Base-by-base conservation (phyloP, 2,113 vertebrate species). In the Copsychus sechellarum region DNA sequence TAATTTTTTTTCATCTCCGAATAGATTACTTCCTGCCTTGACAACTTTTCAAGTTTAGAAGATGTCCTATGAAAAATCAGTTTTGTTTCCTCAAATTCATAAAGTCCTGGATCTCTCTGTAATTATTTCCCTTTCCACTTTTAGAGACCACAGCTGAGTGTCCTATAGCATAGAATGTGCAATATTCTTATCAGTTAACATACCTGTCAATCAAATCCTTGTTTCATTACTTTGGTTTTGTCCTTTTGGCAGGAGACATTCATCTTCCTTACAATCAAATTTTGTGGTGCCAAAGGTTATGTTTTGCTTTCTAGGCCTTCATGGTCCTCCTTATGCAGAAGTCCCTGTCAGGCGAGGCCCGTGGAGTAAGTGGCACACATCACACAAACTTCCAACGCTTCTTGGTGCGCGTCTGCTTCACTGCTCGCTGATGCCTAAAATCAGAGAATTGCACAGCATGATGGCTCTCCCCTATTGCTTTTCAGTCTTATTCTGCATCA, bases 141-240 rank as follows among this genome's bases (percentile, higher is more conserved):
- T 58, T 43, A 66, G 45, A 78, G 34, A 88, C 15, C 62, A 73
- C 14, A 60, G 14, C 29, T 58, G 51, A 84, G 40, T 22, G 33
- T 15, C 48, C 29, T 81, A 31, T 64, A 34, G 36, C 43, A 65
- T 12, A 47, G 48, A 53, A 76, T 5, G 11, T 70, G 31, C 62
- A 93, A 97, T 96, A 85, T 62, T 70, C 78, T 79, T 80, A 66
- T 71, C 90, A 92, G 43, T 61, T 66, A 94, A 56, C n/a, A 45
- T 26, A 34, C 81, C 86, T 95, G 95, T 81, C 95, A 96, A 29
- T 97, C 94, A 96, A 78, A 88, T 74, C 81, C 58, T 62, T 64
- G 34, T 91, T 94, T 94, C 77, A 96, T 96, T 96, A 86, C 60
- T 79, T 66, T 69, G 47, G 26, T 56, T 89, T 87, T 95, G 60